These are phyloP conservation scores for Allacma fusca DNA, from an alignment of 2,888 invertebrate genomes.

Conservation along the genomic window DNA sequence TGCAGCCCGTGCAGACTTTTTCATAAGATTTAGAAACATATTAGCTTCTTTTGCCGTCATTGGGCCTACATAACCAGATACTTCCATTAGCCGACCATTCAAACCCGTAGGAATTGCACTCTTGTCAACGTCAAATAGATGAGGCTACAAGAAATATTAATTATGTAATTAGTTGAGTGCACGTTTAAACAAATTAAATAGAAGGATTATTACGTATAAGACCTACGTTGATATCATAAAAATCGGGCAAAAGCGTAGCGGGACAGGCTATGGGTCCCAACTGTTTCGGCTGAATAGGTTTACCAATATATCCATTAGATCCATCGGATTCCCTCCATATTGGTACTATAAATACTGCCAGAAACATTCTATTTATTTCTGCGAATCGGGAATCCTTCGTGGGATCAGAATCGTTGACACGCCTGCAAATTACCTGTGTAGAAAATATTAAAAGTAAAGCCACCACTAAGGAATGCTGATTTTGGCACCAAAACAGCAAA, in stretches of 20 bases:
- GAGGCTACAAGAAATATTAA: slow-evolving; percentile 36
- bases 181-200: background rate
- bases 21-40: slow-evolving; percentile 64
- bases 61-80: slow-evolving; percentile 89
- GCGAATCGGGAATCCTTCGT: slow-evolving; percentile 20
- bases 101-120: slow-evolving; percentile 66
- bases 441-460: slow-evolving; percentile 54
- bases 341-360: slow-evolving; percentile 86
- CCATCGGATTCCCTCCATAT: slow-evolving; percentile 72
- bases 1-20: slow-evolving; percentile 38
- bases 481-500: no score
- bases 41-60: slow-evolving; percentile 80
- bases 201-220: background rate
- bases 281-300: slow-evolving; percentile 36
- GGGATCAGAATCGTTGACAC: slow-evolving; percentile 66
- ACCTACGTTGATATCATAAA: slow-evolving; percentile 37
- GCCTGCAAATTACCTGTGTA: slow-evolving; percentile 83
- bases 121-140: slow-evolving; percentile 31
- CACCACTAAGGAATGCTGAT: background rate
- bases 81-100: slow-evolving; percentile 75
- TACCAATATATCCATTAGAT: slow-evolving; percentile 37
- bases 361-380: slow-evolving; percentile 71
- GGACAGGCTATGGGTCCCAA: slow-evolving; percentile 27
- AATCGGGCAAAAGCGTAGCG: slow-evolving; percentile 24
- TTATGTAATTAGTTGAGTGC: background rate